Percentiles rank a stretch among this genome's conserved stretches.
Conservation (phyloP, 2,113 vertebrate species). For the Nothobranchius furzeri region DNA sequence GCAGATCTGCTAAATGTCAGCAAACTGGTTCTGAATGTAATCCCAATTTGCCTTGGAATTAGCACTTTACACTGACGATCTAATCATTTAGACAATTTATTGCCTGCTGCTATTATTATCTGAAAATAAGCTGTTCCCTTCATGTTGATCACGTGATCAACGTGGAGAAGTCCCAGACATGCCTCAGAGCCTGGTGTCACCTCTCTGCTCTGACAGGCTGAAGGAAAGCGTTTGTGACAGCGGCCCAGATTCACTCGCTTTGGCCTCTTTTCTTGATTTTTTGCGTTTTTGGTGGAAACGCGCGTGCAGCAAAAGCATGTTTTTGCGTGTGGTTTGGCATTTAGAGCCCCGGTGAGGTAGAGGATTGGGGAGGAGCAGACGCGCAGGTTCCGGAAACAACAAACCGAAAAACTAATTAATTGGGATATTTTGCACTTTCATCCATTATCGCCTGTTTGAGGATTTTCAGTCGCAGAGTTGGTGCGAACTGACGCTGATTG, state of each 20-base stretch:
- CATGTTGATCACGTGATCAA: constrained; percentile 67
- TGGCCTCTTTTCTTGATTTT: constrained; percentile 3
- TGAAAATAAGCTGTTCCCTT: constrained; percentile 70
- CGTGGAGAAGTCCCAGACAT: constrained; percentile 72
- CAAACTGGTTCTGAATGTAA: constrained; percentile 81
- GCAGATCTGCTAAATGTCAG: constrained; percentile 84
- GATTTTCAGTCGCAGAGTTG: too few species aligned
- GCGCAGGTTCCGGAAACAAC: too few species aligned
- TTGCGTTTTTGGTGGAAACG: not conserved
- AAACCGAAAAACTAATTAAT: too few species aligned
- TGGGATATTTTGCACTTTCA: not conserved
- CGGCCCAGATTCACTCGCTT: constrained; percentile 24
- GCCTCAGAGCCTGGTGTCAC: constrained; percentile 69
- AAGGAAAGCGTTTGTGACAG: constrained; percentile 61
- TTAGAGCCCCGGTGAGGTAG: too few species aligned
- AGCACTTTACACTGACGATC: constrained; percentile 71
- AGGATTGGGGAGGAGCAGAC: not conserved
- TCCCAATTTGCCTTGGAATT: constrained; percentile 83
- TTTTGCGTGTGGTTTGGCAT: not conserved
- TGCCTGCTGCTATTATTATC: constrained; percentile 72
- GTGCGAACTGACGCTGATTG: not conserved
- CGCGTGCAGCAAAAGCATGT: not conserved
- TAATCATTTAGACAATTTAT: constrained; percentile 82
- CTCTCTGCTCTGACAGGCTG: constrained; percentile 48
- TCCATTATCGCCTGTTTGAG: not conserved